These are phyloP conservation scores for Polypterus senegalus DNA, from an alignment of 2,113 vertebrate genomes.

Conservation along the genomic window DNA sequence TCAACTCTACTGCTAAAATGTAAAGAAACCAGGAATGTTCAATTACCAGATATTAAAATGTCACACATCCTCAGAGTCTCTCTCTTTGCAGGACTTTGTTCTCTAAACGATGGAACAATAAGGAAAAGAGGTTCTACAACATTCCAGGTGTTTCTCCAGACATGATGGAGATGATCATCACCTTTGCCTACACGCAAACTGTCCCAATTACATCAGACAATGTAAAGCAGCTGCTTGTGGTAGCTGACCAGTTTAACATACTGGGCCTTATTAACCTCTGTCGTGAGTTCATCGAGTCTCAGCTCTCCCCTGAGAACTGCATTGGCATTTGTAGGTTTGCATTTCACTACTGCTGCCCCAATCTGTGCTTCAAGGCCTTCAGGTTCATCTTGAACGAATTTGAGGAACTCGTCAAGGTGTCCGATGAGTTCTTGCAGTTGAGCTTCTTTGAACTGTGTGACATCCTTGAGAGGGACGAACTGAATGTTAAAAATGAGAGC, in stretches of 20 bases:
- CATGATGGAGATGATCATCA: constrained; percentile 59
- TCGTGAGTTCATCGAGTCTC: constrained; percentile 48
- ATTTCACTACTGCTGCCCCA: constrained; percentile 32
- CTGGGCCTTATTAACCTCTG: constrained; percentile 45
- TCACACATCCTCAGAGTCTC: too few species aligned
- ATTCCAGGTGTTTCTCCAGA: constrained; percentile 49
- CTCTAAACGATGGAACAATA: constrained; percentile 45
- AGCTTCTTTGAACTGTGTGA: constrained; percentile 40
- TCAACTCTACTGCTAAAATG: too few species aligned
- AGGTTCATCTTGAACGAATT: constrained; percentile 62
- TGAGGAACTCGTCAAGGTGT: constrained; percentile 44
- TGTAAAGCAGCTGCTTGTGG: constrained; percentile 38
- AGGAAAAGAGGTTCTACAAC: constrained; percentile 43
- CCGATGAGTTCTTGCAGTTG: constrained; percentile 56
- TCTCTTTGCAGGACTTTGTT: constrained; percentile 48
- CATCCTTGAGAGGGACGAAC: constrained; percentile 56
- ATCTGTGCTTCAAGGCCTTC: constrained; percentile 45
- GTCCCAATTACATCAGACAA: constrained; percentile 47
- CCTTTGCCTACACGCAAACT: constrained; percentile 54
- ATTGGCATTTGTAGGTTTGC: constrained; percentile 59
- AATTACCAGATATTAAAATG: too few species aligned
- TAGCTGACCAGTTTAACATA: constrained; percentile 56
- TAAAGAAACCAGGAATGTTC: too few species aligned
- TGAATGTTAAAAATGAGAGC: constrained; percentile 54
- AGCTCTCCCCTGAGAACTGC: constrained; percentile 55